Conservation (phyloP, 2,113 vertebrate species). For the Tragelaphus strepsiceros region DNA sequence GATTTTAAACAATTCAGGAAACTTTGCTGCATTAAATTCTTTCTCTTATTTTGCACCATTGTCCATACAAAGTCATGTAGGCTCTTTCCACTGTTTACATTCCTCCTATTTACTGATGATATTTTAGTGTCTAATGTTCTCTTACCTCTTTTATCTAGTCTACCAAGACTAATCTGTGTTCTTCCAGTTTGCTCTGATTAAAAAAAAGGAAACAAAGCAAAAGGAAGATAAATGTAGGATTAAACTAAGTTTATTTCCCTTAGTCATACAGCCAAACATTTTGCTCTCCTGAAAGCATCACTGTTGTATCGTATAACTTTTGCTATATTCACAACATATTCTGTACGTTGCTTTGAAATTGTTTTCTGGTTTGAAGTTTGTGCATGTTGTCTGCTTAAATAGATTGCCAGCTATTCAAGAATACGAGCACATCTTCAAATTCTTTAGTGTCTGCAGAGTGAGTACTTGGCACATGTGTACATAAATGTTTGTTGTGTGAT, state of each 20-base stretch:
- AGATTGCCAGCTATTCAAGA: not conserved
- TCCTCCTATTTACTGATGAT: not conserved
- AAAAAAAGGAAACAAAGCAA: not conserved
- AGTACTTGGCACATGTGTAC: not conserved
- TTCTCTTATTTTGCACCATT: not conserved
- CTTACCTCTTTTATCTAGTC: constrained; percentile 36
- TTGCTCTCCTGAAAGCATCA: not conserved
- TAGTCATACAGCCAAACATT: not conserved
- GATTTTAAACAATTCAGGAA: not conserved
- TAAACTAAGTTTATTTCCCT: not conserved
- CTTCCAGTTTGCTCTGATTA: not conserved
- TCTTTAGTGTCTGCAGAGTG: not conserved
- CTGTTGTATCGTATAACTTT: not conserved
- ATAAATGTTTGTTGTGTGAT: not conserved
- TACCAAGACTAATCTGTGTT: not conserved
- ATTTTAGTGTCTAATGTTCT: constrained; percentile 30
- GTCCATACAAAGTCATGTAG: not conserved
- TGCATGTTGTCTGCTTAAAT: not conserved
- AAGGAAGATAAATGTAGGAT: not conserved
- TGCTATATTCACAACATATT: not conserved
- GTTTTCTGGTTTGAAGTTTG: constrained; percentile 15
- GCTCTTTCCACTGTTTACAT: not conserved
- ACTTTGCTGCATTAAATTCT: not conserved
- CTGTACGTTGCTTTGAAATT: constrained; percentile 11
- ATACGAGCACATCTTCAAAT: not conserved